Percentiles rank a stretch among this genome's conserved stretches.
Conservation (phyloP, 1,140 invertebrate genomes). For the Bombus cullumanus region DNA sequence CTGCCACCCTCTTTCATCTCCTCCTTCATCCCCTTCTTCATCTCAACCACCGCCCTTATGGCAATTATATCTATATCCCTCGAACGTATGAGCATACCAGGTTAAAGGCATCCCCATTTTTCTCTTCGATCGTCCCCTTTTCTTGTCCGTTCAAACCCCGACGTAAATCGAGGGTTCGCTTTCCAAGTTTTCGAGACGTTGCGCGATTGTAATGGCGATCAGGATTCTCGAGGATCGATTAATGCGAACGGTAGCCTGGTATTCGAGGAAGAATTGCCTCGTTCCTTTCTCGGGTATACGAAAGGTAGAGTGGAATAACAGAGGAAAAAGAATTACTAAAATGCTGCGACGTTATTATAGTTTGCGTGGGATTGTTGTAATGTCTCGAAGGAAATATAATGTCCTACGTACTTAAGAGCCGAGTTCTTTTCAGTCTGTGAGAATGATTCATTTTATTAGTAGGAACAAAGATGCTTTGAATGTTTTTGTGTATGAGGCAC, state of each 20-base stretch:
- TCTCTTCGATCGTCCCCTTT: constrained; percentile 7
- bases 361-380: not conserved
- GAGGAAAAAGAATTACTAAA: not conserved
- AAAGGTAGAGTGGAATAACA: not conserved
- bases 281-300: not conserved
- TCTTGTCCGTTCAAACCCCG: not conserved
- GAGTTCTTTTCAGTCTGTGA: too few species aligned
- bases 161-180: constrained; percentile 5
- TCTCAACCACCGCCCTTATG: constrained; percentile 1
- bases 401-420: too few species aligned
- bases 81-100: constrained; percentile 23
- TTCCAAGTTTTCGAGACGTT: constrained; percentile 7
- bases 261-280: not conserved
- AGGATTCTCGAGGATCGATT: constrained; percentile 8
- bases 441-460: too few species aligned
- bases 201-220: constrained; percentile 11
- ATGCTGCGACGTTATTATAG: not conserved
- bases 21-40: not conserved
- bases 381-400: not conserved
- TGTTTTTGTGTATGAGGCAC: too few species aligned
- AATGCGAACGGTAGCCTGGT: constrained; percentile 3
- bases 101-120: not conserved
- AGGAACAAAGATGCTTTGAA: too few species aligned
- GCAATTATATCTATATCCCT: constrained; percentile 55
- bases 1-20: not conserved